Evolutionary conservation across 2,113 vertebrate genomes (phyloP), one percentile per base, ranked within the genome.

Genomic region (Burhinus bistriatus): DNA sequence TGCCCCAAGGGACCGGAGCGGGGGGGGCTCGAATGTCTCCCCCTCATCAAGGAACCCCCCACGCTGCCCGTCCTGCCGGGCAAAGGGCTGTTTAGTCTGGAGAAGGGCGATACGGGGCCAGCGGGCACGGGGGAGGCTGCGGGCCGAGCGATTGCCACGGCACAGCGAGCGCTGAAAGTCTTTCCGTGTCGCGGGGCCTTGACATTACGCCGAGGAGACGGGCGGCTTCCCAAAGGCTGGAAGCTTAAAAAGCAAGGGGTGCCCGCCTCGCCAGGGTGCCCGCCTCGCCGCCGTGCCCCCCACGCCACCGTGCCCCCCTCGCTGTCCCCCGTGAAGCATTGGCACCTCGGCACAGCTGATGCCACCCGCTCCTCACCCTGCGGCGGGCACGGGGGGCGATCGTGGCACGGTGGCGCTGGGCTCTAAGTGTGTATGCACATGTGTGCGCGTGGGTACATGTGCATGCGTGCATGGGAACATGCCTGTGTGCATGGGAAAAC

Each of bases 401-500:
- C 2, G 7, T 18, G 47, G 25, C 57, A 40, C 4, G 5, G 38
- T 17, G 42, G 61, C 11, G 9, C 23, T 16, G n/a, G 19, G 51
- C 29, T 49, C 13, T 22, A 12, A 52, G 45, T 5, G 3, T 17
- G 64, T 15, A 1, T 36, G 32, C 11, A 15, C 34, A 15, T 5
- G 4, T 3, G 34, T 38, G 59, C 21, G 57, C 38, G 4, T 10
- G 32, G 26, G 32, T 5, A n/a, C 5, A 12, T 12, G 5, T 2
- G 5, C 15, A 5, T 25, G 47, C 29, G 32, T 3, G 34, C 21
- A 15, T 9, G 36, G 36, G 16, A 30, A 5, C 2, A 1, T 4
- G 7, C 7, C 3, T 3, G 8, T 15, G 26, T 30, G 19, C 25
- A 11, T 5, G 23, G 30, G 12, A 62, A 23, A 1, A 5, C 5